These are phyloP conservation scores for Idaea straminata DNA, from an alignment of 2,888 invertebrate species.

Conservation along the genomic window DNA sequence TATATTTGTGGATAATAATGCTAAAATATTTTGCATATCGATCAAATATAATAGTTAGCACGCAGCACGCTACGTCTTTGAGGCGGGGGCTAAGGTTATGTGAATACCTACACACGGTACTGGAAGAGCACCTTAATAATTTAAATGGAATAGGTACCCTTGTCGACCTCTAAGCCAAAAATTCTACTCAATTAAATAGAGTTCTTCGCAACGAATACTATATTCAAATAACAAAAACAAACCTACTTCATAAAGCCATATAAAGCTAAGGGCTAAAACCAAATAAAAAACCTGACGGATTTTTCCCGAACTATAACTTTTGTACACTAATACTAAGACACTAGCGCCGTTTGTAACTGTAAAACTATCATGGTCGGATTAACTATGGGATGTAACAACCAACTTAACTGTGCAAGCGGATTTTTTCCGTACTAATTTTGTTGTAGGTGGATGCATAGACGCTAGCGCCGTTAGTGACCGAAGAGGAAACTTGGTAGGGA, in stretches of 20 bases:
- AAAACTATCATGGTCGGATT: not conserved
- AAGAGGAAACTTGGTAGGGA: conserved; percentile 23
- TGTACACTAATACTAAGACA: not conserved
- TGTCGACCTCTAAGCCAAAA: not conserved
- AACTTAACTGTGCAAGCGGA: not conserved
- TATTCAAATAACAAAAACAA: conserved; percentile 1
- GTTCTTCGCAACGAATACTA: not conserved
- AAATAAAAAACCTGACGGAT: not conserved
- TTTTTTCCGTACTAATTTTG: not conserved
- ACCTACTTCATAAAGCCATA: not conserved
- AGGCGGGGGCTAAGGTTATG: no score
- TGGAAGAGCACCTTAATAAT: no score
- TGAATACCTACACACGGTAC: no score
- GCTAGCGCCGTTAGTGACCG: conserved; percentile 12
- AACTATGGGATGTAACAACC: not conserved
- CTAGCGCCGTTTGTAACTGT: not conserved
- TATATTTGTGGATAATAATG: no score
- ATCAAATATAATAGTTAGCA: no score
- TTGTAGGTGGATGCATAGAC: not conserved
- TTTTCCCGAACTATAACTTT: not conserved
- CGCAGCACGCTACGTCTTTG: no score
- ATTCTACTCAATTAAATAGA: not conserved
- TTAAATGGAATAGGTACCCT: not conserved
- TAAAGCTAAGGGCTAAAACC: not conserved
- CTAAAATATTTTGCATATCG: no score